Evolutionary conservation across 2,797 vertebrate genomes (phyloP), one percentile per base, ranked within the genome.

Genomic region (Pangasius larnaudii): DNA sequence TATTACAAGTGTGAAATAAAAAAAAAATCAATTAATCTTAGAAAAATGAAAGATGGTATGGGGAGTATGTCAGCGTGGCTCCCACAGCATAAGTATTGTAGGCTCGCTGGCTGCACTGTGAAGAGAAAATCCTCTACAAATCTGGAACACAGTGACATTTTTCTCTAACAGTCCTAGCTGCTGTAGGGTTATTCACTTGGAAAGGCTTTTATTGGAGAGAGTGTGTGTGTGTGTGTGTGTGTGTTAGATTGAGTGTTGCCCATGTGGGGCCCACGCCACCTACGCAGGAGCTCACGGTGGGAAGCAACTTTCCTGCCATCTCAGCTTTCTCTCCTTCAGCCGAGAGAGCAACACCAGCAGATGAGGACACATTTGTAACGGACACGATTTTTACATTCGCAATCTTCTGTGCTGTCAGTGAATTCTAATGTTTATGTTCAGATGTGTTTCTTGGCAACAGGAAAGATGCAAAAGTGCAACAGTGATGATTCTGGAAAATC

Each of bases 111-210:
- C 80, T 82, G 58, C 46, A 69, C 46, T 69, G 63, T 69, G 19
- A 69, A 84, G n/a, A 84, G 63, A 84, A 84, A 84, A 84, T 84
- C 46, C n/a, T 77, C 39, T 30, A 86, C 84, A 75, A 78, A 78
- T 63, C 85, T 61, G 58, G 39, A 78, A 51, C 58, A 49, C 56
- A n/a, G 85, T 86, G 85, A 61, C 59, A 86, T 82, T 81, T 81
- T 69, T 74, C 77, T 59, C 51, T 33, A 82, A 82, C 53, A 65
- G 11, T 42, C 10, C 78, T 49, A 83, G 53, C 39, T 63, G 39
- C 53, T 82, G 80, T 33, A 49, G 11, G 56, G 67, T 63, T 69
- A 56, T 86, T 86, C 13, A 67, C 42, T 87, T 59, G 65, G 53
- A 39, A 82, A 36, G 30, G 77, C 33, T 80, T 33, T 58, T 51